A percentile compares a stretch with the other conserved stretches of the same genome.
phyloP scores from a whole-genome alignment of 2,888 invertebrate genomes.

The Apotomis betuletana region DNA sequence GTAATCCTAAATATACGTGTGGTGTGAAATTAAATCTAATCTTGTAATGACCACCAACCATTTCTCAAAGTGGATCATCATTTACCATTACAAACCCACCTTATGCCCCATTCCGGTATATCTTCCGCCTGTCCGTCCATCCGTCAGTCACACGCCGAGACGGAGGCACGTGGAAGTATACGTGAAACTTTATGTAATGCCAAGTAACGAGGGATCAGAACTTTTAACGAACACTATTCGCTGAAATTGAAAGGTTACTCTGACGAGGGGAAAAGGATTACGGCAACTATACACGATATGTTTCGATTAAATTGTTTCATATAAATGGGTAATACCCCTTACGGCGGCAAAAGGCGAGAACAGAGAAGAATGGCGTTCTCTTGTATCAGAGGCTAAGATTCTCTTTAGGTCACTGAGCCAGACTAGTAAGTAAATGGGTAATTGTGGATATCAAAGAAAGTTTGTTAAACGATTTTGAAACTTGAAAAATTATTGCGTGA shows the following conservation, averaged over 20 bases:
- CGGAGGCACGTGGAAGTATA: not conserved
- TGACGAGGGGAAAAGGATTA: slow-evolving; percentile 1
- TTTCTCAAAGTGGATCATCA: not conserved
- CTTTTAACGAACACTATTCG: slow-evolving; percentile 20
- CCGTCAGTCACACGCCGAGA: not conserved
- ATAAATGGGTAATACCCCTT: too few species aligned
- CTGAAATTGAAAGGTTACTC: slow-evolving; percentile 2
- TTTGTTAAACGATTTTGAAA: too few species aligned
- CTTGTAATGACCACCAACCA: not conserved
- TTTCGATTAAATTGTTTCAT: too few species aligned
- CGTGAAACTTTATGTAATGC: not conserved
- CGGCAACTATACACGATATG: too few species aligned
- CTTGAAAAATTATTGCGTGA: too few species aligned
- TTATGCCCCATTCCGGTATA: not conserved
- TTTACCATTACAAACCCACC: not conserved
- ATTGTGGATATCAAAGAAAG: too few species aligned
- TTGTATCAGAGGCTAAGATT: too few species aligned
- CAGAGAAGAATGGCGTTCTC: too few species aligned
- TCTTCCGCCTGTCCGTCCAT: not conserved
- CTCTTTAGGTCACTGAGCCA: too few species aligned
- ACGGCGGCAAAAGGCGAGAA: too few species aligned
- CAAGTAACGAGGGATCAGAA: not conserved
- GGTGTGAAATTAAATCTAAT: too few species aligned
- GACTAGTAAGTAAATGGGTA: too few species aligned
- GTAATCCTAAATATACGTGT: not conserved